A percentile compares a stretch with the other conserved stretches of the same genome.
Evolutionary conservation across 2,797 vertebrate genomes (phyloP).

Genomic region (Tapirus indicus): DNA sequence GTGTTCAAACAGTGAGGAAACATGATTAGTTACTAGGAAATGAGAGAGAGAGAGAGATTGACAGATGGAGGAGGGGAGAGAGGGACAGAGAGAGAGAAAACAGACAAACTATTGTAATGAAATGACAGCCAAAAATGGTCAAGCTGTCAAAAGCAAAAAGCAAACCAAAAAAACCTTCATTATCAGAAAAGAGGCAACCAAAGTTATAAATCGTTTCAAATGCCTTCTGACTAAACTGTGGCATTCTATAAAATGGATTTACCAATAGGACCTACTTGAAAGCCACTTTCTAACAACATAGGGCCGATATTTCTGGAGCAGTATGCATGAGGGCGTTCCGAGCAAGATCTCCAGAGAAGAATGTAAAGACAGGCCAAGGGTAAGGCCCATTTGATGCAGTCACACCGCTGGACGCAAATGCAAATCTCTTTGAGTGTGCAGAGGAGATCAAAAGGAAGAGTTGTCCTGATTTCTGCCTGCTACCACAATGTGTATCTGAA

Average conservation of each 20-base stretch:
- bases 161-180: background rate
- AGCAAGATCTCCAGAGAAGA: background rate
- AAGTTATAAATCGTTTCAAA: conserved; percentile 39
- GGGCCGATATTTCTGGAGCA: conserved; percentile 40
- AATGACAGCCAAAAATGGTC: background rate
- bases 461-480: background rate
- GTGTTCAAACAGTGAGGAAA: background rate
- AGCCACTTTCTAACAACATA: conserved; percentile 29
- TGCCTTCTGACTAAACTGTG: conserved; percentile 48
- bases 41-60: background rate
- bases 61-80: too few relatives aligned
- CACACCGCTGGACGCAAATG: background rate
- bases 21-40: background rate
- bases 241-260: background rate
- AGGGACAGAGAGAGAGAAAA: background rate
- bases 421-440: background rate
- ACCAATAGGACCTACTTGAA: background rate
- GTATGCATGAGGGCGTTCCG: background rate
- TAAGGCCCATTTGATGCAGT: background rate
- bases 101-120: background rate
- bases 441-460: background rate
- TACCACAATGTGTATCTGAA: background rate
- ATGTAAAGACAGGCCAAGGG: background rate
- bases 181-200: background rate
- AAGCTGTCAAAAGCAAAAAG: conserved; percentile 48